phyloP scores from a whole-genome alignment of 2,113 vertebrate genomes.

The Brachionichthys hirsutus region DNA sequence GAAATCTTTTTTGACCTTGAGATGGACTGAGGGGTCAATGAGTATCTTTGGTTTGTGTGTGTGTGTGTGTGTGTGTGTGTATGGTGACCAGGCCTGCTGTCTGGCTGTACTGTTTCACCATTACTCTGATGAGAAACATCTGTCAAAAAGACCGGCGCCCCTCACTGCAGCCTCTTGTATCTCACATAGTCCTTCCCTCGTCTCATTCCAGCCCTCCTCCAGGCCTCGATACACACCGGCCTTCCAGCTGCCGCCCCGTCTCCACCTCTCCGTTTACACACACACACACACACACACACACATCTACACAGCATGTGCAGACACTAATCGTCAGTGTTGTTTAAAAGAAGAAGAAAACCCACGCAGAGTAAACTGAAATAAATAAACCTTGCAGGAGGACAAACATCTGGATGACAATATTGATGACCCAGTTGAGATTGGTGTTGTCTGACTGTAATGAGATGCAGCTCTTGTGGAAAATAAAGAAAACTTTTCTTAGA shows the following conservation, averaged over 20 bases:
- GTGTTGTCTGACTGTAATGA: slow-evolving; percentile 16
- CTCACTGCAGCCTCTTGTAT: slow-evolving; percentile 59
- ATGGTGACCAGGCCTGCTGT: slow-evolving; percentile 59
- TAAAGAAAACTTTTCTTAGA: slow-evolving; percentile 1
- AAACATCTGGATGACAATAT: slow-evolving; percentile 36
- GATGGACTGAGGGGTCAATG: slow-evolving; percentile 55
- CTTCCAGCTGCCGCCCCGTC: slow-evolving; percentile 29
- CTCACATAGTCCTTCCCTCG: slow-evolving; percentile 9
- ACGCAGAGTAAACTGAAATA: slow-evolving; percentile 4
- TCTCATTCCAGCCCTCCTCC: slow-evolving; percentile 17
- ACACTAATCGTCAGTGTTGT: slow-evolving; percentile 7
- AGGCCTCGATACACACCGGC: slow-evolving; percentile 13
- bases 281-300: slow-evolving; percentile 38
- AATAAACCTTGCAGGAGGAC: slow-evolving; percentile 24
- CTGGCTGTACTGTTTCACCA: slow-evolving; percentile 50
- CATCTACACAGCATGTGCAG: slow-evolving; percentile 18
- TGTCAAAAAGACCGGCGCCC: slow-evolving; percentile 68
- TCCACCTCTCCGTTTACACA: slow-evolving; percentile 32
- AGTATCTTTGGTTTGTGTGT: slow-evolving; percentile 55
- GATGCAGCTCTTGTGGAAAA: slow-evolving; percentile 26
- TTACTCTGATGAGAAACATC: slow-evolving; percentile 74
- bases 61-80: slow-evolving; percentile 28
- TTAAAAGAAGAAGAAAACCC: slow-evolving; percentile 1
- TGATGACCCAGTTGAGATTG: slow-evolving; percentile 19
- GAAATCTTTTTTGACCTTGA: slow-evolving; percentile 30